Base-by-base conservation (phyloP, 2,888 invertebrate genomes). In the Lamproptera curius region DNA sequence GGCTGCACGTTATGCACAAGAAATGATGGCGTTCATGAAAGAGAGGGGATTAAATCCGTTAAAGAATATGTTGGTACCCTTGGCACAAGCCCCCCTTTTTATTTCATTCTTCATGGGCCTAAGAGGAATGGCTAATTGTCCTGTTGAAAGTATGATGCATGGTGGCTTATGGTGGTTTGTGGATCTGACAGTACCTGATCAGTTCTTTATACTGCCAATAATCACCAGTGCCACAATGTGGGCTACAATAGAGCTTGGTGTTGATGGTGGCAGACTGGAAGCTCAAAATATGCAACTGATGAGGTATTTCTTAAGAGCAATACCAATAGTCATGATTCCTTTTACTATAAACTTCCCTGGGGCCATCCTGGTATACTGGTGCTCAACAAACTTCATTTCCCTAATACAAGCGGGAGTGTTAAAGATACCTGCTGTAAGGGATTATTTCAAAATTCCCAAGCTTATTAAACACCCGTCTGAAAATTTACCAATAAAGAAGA, bases 151-250 rank as follows among this genome's bases (percentile, higher is more conserved):
- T 69, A 90, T 99, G 90, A 90, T 91, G 54, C 88, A 91, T 0
- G 99, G 99, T 20, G 99, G 99, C 0, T 58, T 96, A 1, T 92
- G 90, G 62, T 99, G 99, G 99, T 98, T 99, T 73, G 86, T 90
- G 2, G 97, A 99, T 88, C 89, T 99, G 36, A 97, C 98, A 0
- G 75, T 96, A 8, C 90, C 94, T 1, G 99, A 99, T 87, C 98
- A 97, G 37, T 95, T 90, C 74, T 98, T 93, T 67, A 56, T 95
- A 10, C 83, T 99, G 46, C 99, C 99, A 0, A 4, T 97, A 1
- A 86, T 97, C 41, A 98, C 98, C 1, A 92, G 95, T 74, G 79
- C 90, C 0, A 97, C 98, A 1, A 82, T 99, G 64, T 92, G 91
- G 73, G 76, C 93, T 0, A 97, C 97, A 1, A 91, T 98, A 44